Evolutionary conservation across 30 jellyfish, hydroid and myxozoan genomes (phyloP).

Genomic region (Morbakka virulenta): DNA sequence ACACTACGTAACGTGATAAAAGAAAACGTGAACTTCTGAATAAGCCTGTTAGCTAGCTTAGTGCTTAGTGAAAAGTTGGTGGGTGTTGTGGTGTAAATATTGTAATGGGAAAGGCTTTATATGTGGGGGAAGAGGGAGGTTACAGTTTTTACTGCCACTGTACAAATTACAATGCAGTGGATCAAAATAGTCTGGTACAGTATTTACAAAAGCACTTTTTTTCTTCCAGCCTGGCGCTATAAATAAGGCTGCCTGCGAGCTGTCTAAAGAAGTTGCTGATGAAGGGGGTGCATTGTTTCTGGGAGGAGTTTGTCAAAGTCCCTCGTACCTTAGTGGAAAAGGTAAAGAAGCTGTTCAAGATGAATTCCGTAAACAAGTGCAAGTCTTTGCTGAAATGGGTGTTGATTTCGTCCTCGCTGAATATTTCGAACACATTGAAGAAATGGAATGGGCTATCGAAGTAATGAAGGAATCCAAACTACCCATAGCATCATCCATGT

Average conservation of each 20-base stretch:
- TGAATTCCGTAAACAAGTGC: conserved; percentile 66
- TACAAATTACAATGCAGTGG: no score
- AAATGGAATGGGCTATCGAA: conserved; percentile 99
- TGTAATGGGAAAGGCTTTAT: no score
- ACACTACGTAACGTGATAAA: no score
- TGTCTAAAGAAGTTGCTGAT: conserved; percentile 85
- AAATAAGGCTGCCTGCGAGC: conserved; percentile 82
- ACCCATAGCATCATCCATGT: conserved; percentile 88
- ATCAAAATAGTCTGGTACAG: no score
- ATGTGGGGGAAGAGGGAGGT: no score
- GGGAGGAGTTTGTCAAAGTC: conserved; percentile 95
- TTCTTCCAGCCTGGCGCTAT: conserved; percentile 62
- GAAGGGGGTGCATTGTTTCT: conserved; percentile 90
- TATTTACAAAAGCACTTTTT: no score
- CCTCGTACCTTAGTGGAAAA: conserved; percentile 64
- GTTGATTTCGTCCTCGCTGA: conserved; percentile 89
- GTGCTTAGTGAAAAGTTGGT: no score
- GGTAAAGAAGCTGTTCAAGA: conserved; percentile 91
- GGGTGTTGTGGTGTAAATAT: no score
- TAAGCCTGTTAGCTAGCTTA: no score
- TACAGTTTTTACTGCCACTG: no score
- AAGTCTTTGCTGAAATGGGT: conserved; percentile 63
- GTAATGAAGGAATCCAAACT: conserved; percentile 62
- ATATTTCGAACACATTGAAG: conserved; percentile 91
- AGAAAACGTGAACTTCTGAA: no score